A percentile compares a stretch with the other conserved stretches of the same genome.
phyloP scores from a whole-genome alignment of 2,888 invertebrate species.

The Pantelozetes paolii region DNA sequence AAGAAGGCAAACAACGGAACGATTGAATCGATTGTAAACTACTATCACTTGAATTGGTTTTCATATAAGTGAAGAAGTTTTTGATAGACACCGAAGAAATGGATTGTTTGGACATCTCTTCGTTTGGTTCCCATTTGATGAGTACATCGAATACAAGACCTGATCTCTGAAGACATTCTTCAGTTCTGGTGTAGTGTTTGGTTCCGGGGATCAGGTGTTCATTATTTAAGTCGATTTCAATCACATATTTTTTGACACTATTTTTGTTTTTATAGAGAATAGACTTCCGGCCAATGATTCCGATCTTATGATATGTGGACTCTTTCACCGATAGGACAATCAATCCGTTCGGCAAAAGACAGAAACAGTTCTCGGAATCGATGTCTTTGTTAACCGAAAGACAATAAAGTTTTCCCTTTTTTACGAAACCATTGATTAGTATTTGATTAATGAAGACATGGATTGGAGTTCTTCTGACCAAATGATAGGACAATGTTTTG shows the following conservation, averaged over 20 bases:
- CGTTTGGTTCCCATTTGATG: slow-evolving; percentile 41
- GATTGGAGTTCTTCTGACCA: neutral
- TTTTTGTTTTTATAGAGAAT: slow-evolving; percentile 38
- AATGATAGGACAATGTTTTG: neutral
- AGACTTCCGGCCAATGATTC: slow-evolving; percentile 39
- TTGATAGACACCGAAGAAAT: slow-evolving; percentile 39
- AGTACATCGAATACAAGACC: slow-evolving; percentile 40
- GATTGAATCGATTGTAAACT: slow-evolving; percentile 2
- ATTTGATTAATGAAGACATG: slow-evolving; percentile 9
- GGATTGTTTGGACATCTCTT: neutral
- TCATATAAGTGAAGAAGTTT: slow-evolving; percentile 41
- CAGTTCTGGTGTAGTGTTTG: slow-evolving; percentile 34
- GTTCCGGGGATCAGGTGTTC: slow-evolving; percentile 13
- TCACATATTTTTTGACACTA: slow-evolving; percentile 37
- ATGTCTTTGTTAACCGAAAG: slow-evolving; percentile 29
- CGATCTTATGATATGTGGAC: slow-evolving; percentile 39
- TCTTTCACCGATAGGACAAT: slow-evolving; percentile 42
- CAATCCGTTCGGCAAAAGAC: slow-evolving; percentile 24
- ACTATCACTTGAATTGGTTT: slow-evolving; percentile 14
- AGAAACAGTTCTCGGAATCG: slow-evolving; percentile 35
- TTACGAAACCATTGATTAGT: slow-evolving; percentile 11
- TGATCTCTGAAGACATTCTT: slow-evolving; percentile 34
- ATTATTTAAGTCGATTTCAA: slow-evolving; percentile 40
- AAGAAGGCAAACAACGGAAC: slow-evolving; percentile 23
- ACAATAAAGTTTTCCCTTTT: slow-evolving; percentile 3